phyloP scores from a whole-genome alignment of 2,888 invertebrate genomes.

The Phania funesta region DNA sequence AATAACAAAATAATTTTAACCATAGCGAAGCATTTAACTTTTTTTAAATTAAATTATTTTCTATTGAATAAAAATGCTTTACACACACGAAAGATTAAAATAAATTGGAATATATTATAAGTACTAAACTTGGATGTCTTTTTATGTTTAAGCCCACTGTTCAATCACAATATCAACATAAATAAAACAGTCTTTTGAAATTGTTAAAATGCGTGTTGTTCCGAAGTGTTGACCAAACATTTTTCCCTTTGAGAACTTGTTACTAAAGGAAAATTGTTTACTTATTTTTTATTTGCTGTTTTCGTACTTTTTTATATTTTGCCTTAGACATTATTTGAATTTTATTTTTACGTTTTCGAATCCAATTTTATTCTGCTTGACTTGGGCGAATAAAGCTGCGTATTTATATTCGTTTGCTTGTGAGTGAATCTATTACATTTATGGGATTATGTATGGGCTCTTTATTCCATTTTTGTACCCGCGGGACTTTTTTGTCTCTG shows the following conservation, averaged over 20 bases:
- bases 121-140: not conserved
- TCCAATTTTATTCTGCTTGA: conserved; percentile 31
- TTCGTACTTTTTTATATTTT: conserved; percentile 12
- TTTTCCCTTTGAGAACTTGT: conserved; percentile 44
- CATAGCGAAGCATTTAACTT: no score
- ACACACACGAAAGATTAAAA: no score
- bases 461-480: conserved; percentile 59
- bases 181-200: not conserved
- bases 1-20: no score
- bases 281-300: conserved; percentile 1
- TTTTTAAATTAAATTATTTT: no score
- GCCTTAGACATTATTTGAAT: conserved; percentile 52
- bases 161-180: not conserved
- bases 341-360: conserved; percentile 31
- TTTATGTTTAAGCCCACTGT: conserved; percentile 13
- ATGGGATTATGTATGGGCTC: conserved; percentile 34
- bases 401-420: not conserved
- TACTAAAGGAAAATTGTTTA: conserved; percentile 31
- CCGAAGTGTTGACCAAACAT: conserved; percentile 60
- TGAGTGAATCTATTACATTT: conserved; percentile 9
- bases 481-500: conserved; percentile 62
- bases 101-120: no score
- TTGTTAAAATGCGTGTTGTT: conserved; percentile 56
- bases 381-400: not conserved
- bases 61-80: no score